Conservation (phyloP, 2,888 invertebrate genomes). For the Adineta ricciae region DNA sequence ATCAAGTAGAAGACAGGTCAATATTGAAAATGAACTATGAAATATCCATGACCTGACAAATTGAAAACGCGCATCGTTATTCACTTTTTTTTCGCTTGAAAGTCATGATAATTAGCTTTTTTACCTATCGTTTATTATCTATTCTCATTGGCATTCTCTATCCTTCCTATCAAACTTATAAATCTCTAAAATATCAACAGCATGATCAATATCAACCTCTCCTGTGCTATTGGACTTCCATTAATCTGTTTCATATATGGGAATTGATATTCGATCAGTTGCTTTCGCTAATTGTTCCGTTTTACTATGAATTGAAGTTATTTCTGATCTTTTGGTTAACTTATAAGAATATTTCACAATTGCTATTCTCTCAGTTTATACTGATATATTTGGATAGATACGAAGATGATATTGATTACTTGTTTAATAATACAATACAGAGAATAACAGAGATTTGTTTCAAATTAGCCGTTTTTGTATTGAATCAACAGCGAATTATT, state of each 20-base stretch:
- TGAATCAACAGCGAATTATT: not conserved
- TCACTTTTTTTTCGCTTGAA: not conserved
- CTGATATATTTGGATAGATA: not conserved
- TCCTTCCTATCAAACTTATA: constrained; percentile 7
- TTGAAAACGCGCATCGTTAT: no score
- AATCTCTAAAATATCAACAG: constrained; percentile 11
- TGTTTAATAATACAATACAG: constrained; percentile 10
- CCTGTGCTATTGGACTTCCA: not conserved
- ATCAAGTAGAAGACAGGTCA: no score
- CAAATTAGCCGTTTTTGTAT: not conserved
- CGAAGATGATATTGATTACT: constrained; percentile 15
- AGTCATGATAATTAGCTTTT: not conserved
- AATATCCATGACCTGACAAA: no score
- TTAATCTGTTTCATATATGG: not conserved
- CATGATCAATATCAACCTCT: not conserved
- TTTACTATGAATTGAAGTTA: constrained; percentile 15
- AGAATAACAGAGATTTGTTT: not conserved
- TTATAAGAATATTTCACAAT: constrained; percentile 4
- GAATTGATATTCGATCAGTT: not conserved
- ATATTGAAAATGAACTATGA: no score
- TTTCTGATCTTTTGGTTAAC: not conserved
- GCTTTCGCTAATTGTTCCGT: not conserved
- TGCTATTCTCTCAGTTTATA: constrained; percentile 7
- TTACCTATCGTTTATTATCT: constrained; percentile 1
- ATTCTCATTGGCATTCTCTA: constrained; percentile 7